These are phyloP conservation scores for Iselma pallidipennis DNA, from an alignment of 2,888 invertebrate genomes.

Conservation along the genomic window DNA sequence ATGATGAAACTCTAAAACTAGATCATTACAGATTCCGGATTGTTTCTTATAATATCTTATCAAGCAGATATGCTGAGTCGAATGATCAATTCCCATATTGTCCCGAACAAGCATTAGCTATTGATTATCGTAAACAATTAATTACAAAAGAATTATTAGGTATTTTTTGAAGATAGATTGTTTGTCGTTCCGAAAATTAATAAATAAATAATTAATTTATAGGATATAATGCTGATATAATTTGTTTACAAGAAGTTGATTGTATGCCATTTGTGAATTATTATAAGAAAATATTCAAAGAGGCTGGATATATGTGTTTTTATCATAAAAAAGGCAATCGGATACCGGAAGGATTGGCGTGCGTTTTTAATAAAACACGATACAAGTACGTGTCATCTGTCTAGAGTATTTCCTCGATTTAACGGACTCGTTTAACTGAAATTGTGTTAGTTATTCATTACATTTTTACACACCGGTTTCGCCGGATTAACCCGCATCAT, in stretches of 20 bases:
- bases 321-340: conserved; percentile 74
- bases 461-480: too few relatives aligned
- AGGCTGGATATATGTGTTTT: conserved; percentile 63
- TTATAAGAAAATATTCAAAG: conserved; percentile 64
- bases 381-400: conserved; percentile 62
- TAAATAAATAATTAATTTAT: neutral
- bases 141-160: conserved; percentile 81
- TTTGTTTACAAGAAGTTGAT: conserved; percentile 96
- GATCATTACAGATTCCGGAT: conserved; percentile 64
- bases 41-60: conserved; percentile 88
- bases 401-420: neutral
- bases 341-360: conserved; percentile 80
- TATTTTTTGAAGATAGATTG: too few relatives aligned
- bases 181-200: neutral
- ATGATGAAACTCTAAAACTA: too few relatives aligned
- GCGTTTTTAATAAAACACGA: conserved; percentile 72
- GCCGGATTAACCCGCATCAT: too few relatives aligned
- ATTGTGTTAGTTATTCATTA: too few relatives aligned
- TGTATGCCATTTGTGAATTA: conserved; percentile 71
- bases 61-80: conserved; percentile 88
- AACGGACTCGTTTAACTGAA: neutral
- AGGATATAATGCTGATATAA: conserved; percentile 89
- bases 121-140: conserved; percentile 86
- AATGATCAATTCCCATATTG: conserved; percentile 84
- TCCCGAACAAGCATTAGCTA: conserved; percentile 75